Conservation (phyloP, 2,797 vertebrate genomes). For the Bryconaethiops microstoma region DNA sequence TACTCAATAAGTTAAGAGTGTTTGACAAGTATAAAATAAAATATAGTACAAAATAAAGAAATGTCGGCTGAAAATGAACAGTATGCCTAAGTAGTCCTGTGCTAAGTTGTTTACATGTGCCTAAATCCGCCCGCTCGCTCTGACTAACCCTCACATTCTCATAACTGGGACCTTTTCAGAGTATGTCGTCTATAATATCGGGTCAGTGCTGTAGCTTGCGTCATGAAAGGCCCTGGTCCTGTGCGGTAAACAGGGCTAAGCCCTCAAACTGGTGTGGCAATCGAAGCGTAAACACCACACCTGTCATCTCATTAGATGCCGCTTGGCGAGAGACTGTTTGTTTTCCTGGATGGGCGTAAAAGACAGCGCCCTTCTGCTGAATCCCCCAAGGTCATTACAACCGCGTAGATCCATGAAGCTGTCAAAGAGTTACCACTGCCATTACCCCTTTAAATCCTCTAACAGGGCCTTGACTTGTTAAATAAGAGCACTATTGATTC, state of each 20-base stretch:
- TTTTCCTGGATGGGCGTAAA: conserved; percentile 70
- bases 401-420: conserved; percentile 62
- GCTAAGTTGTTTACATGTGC: neutral
- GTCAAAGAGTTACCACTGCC: conserved; percentile 69
- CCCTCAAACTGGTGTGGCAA: conserved; percentile 69
- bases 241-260: conserved; percentile 60
- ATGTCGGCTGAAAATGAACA: neutral
- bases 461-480: conserved; percentile 73
- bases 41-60: too few species aligned
- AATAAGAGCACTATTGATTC: conserved; percentile 76
- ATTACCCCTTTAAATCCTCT: conserved; percentile 73
- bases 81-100: neutral
- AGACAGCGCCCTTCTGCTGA: conserved; percentile 72
- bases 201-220: conserved; percentile 56
- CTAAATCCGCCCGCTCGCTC: neutral
- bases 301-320: conserved; percentile 78
- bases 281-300: conserved; percentile 70
- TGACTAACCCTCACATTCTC: neutral
- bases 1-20: too few species aligned
- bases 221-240: conserved; percentile 66
- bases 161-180: conserved; percentile 47
- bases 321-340: conserved; percentile 66
- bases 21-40: too few species aligned
- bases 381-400: conserved; percentile 73
- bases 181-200: conserved; percentile 50